Percentiles rank a stretch among this genome's conserved stretches.
Evolutionary conservation across 2,888 invertebrate species (phyloP).

Genomic region (Caenorhabditis plicata): DNA sequence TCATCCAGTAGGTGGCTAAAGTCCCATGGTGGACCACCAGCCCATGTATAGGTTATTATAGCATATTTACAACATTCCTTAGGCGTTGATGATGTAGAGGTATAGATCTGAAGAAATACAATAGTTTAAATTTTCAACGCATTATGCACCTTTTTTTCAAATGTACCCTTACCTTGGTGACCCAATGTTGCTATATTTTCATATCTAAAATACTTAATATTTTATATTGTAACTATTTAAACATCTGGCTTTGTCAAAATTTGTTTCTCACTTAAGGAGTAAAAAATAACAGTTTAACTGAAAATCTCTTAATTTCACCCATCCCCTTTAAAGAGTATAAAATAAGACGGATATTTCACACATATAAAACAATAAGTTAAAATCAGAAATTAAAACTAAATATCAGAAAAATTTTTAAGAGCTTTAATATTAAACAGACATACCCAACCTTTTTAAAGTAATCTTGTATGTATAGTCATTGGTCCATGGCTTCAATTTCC

Average conservation of each 20-base stretch:
- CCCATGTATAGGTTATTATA: conserved; percentile 45
- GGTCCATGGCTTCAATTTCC: conserved; percentile 8
- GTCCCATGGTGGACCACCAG: conserved; percentile 22
- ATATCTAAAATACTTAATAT: conserved; percentile 5
- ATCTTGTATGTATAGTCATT: conserved; percentile 16
- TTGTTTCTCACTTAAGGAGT: no score
- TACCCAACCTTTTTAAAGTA: conserved; percentile 10
- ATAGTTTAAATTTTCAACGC: not conserved
- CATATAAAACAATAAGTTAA: no score
- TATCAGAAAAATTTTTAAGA: no score
- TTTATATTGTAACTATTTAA: not conserved
- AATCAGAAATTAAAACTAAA: no score
- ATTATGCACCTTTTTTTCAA: conserved; percentile 14
- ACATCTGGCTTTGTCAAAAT: no score
- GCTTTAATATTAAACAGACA: no score
- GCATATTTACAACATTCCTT: conserved; percentile 5
- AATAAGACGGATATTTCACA: no score
- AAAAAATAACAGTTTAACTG: no score
- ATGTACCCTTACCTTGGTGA: conserved; percentile 7
- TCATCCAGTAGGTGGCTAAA: conserved; percentile 6
- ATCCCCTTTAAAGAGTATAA: no score
- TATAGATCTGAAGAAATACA: conserved; percentile 26
- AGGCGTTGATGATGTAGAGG: conserved; percentile 14
- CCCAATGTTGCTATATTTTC: conserved; percentile 12
- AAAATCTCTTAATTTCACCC: no score